Base-by-base conservation (phyloP, 2,113 vertebrate species). In the Forbesichthys papilliferus region DNA sequence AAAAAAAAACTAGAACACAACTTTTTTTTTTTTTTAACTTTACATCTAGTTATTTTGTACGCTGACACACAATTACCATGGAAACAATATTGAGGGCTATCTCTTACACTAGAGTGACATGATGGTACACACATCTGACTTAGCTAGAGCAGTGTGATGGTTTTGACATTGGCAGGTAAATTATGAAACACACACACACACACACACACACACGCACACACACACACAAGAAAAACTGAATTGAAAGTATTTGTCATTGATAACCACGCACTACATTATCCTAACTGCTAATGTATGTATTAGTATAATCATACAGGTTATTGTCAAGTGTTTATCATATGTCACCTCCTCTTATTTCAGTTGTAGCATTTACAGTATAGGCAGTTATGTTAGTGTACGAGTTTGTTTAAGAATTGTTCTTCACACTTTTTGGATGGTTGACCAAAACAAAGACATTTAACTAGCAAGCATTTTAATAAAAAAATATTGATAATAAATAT, bases 21-120 rank as follows among this genome's bases (percentile, higher is more conserved):
- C 82, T 16, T 86, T 87, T 74, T 84, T 87, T 74, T 84, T 82
- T 82, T 87, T 86, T 74, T 81, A 81, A 84, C 80, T 84, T 83
- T 53, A n/a, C 13, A 10, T 33, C 20, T 66, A 14, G 76, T 80
- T 74, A 87, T 82, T 89, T 84, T 80, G 51, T 33, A 11, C 34
- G 8, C 13, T 83, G 74, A 69, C 14, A 78, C 68, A 75, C 66
- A 61, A 73, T 78, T 77, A 66, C 53, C 10, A 73, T 58, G 3
- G 14, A 10, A 79, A 67, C 65, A 67, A 18, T 58, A 81, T 70
- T 16, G 57, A 61, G n/a, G 66, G 48, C 65, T 68, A 60, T 72
- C 72, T 71, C 34, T 79, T 66, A 66, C 4, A 5, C 64, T 55
- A 60, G 33, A 46, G 79, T 59, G 54, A 1, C 53, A 64, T 20